Evolutionary conservation across 2,113 vertebrate species (phyloP).

Genomic region (Muntiacus muntjak): DNA sequence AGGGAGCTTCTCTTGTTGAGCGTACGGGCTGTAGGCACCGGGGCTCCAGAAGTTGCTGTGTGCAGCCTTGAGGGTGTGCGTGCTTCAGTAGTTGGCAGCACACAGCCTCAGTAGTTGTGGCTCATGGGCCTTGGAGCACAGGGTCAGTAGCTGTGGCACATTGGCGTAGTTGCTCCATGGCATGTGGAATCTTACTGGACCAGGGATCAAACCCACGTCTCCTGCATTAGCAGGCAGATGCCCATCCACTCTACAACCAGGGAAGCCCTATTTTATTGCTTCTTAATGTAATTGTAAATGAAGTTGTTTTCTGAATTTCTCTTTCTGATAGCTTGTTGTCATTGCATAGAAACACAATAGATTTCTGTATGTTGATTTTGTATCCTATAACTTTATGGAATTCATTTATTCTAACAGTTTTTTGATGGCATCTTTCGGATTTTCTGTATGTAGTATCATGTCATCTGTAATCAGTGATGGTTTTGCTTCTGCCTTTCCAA

Average conservation of each 20-base stretch:
- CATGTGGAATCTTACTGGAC: not conserved
- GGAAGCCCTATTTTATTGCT: not conserved
- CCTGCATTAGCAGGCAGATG: not conserved
- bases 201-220: not conserved
- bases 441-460: not conserved
- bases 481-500: not conserved
- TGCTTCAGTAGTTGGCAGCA: not conserved
- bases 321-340: not conserved
- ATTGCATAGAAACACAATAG: not conserved
- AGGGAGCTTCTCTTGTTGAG: not conserved
- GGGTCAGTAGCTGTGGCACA: not conserved
- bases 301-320: not conserved
- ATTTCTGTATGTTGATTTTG: not conserved
- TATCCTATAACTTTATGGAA: not conserved
- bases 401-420: not conserved
- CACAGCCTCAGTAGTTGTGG: not conserved
- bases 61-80: fast-evolving
- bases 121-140: no score
- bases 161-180: not conserved
- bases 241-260: not conserved
- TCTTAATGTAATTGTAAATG: not conserved
- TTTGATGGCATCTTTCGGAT: not conserved
- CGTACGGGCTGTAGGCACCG: not conserved
- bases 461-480: not conserved
- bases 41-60: not conserved